These are phyloP conservation scores for Cepaea hortensis DNA, from an alignment of 2,888 invertebrate genomes.

Conservation along the genomic window DNA sequence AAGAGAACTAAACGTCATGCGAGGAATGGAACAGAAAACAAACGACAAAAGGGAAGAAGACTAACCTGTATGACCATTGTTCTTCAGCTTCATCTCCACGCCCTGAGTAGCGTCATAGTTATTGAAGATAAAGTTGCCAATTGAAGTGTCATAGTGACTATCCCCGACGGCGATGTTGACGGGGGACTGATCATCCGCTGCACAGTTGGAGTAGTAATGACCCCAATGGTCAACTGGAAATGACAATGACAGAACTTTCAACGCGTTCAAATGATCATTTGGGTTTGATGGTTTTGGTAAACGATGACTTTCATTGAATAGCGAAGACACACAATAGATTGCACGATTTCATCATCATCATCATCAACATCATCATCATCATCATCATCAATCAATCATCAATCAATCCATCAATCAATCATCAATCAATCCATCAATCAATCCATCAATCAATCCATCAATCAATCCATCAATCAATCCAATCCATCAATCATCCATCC, in stretches of 20 bases:
- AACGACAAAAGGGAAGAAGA: background rate
- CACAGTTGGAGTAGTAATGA: slow-evolving; percentile 15
- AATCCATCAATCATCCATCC: no score
- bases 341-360: background rate
- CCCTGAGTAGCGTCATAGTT: slow-evolving; percentile 7
- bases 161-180: slow-evolving; percentile 16
- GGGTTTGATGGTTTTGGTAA: background rate
- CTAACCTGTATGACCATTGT: slow-evolving; percentile 45
- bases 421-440: no score
- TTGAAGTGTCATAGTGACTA: background rate
- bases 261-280: background rate
- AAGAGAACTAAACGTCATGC: no score
- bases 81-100: slow-evolving; percentile 12
- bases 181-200: slow-evolving; percentile 31
- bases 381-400: no score
- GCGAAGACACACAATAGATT: background rate
- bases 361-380: background rate
- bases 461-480: no score
- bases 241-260: background rate
- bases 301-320: background rate
- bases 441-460: no score
- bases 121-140: background rate
- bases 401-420: no score
- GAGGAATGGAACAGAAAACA: no score
- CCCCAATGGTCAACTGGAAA: slow-evolving; percentile 17